phyloP scores from a whole-genome alignment of 2,113 vertebrate species.

The cattle (Bos taurus) region ARS-UCD2.0 NC_037348.1:65351501-65352000 shows the following conservation, averaged over 20 bases:
- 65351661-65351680: background rate
- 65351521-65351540: background rate
- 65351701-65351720: background rate
- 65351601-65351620: background rate
- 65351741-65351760: background rate
- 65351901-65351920: background rate
- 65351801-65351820: background rate
- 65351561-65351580: background rate
- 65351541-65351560: background rate
- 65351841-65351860: background rate
- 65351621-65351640: background rate
- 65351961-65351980: background rate
- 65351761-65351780: constrained; percentile 31
- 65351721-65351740: background rate
- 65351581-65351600: background rate
- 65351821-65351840: background rate
- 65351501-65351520: background rate
- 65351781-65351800: constrained; percentile 16
- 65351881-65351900: background rate
- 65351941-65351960: background rate
- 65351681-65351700: background rate
- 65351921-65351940: background rate
- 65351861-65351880: background rate
- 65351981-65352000: background rate
- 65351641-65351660: background rate